Evolutionary conservation across 1,140 invertebrate genomes (phyloP).

Genomic region (Mizuhopecten yessoensis): DNA sequence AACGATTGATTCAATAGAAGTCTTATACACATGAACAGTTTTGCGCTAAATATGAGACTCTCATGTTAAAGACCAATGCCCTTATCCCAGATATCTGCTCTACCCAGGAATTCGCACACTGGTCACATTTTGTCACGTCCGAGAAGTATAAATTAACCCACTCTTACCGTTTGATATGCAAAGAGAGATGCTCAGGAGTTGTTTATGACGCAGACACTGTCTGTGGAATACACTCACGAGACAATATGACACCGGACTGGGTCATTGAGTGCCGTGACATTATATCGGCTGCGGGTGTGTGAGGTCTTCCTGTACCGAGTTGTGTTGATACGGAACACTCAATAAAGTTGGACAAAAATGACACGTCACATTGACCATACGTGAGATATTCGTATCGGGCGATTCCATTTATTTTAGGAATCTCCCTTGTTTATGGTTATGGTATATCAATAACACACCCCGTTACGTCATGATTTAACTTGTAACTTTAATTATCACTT

Average conservation of each 20-base stretch:
- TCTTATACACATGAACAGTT: not conserved
- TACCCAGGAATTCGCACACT: not conserved
- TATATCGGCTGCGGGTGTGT: not conserved
- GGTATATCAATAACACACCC: too few relatives aligned
- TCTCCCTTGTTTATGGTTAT: too few relatives aligned
- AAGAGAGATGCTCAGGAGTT: not conserved
- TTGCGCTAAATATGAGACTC: not conserved
- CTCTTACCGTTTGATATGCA: not conserved
- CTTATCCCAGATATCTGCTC: not conserved
- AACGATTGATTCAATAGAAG: not conserved
- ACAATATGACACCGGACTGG: constrained; percentile 2
- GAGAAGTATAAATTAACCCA: not conserved
- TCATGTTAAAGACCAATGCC: not conserved
- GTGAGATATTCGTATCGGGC: too few relatives aligned
- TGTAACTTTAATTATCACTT: too few relatives aligned
- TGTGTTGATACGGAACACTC: too few relatives aligned
- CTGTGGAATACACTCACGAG: constrained; percentile 30
- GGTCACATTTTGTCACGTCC: not conserved
- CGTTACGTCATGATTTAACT: too few relatives aligned
- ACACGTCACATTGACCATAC: too few relatives aligned
- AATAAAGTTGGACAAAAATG: too few relatives aligned
- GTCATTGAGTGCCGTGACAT: not conserved
- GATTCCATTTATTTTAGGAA: too few relatives aligned
- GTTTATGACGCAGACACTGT: not conserved
- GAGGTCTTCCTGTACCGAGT: not conserved